Base-by-base conservation (phyloP, 2,113 vertebrate genomes). In the Polypterus senegalus region DNA sequence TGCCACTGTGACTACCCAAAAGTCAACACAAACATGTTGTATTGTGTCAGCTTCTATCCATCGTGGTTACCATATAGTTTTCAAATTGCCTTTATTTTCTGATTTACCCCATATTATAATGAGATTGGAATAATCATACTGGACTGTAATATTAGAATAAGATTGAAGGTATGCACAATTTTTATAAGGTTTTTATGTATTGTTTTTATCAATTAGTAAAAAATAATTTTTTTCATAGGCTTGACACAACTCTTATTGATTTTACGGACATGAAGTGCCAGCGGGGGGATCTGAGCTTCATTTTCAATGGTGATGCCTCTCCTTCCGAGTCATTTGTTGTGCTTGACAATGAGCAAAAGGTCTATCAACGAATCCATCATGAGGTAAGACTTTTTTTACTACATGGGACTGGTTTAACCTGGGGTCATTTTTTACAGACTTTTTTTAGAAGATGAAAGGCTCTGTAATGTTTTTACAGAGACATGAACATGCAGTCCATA, bases 221-320 rank as follows among this genome's bases (percentile, higher is more conserved):
- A 27, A 27, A 27, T 27, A 55, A 1, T 1, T 67, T 11, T 27
- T 10, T 64, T 58, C 66, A 46, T 76, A 99, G 96, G 85, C 84
- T 98, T 79, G 95, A 99, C 83, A 98, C 96, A 57, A 99, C 96
- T 63, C 89, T 99, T 69, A 98, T 97, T 71, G 94, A 99, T 80
- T 98, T 99, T 80, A 95, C 91, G 0, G 96, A 99, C 78, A 98
- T 99, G 96, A 98, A 98, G 88, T 99, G 96, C 81, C 96, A 99
- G 85, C 91, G 95, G 54, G 96, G 96, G 66, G 93, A 98, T 73
- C 80, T 99, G 56, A 99, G 95, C 79, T 99, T 99, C 87, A 97
- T 99, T 80, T 99, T 99, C 75, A 97, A 88, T 0, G 96, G 96
- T 46, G 93, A 94, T 3, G 93, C 94, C 1, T 59, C 88, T 10